A percentile compares a stretch with the other conserved stretches of the same genome.
These are phyloP conservation scores for Tanypteryx hageni DNA, from an alignment of 2,888 invertebrate species.

Conservation along the genomic window DNA sequence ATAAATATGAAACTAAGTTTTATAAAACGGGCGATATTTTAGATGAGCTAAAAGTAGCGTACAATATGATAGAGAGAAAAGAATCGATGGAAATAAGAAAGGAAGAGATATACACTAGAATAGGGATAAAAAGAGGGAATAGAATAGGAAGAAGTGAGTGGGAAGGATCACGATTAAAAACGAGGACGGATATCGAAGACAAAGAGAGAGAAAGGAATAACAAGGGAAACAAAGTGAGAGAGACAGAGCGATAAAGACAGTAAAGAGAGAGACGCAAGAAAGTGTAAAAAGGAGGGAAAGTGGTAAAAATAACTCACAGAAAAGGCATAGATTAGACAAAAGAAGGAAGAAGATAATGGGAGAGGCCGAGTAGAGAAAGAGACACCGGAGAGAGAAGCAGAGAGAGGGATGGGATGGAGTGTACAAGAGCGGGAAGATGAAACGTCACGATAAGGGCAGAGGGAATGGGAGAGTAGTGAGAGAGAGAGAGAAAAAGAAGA, in stretches of 20 bases:
- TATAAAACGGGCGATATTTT: too few species aligned
- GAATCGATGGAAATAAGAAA: too few species aligned
- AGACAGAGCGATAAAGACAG: not conserved
- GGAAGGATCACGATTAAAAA: not conserved
- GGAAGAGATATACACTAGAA: not conserved
- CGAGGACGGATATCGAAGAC: not conserved
- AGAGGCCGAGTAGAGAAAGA: not conserved
- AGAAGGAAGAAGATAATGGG: too few species aligned
- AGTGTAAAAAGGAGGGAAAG: not conserved
- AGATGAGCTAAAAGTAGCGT: too few species aligned
- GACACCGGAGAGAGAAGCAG: not conserved
- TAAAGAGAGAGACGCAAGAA: not conserved
- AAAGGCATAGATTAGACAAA: too few species aligned
- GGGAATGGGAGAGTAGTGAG: not conserved
- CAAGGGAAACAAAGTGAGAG: not conserved
- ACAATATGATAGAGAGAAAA: too few species aligned
- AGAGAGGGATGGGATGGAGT: not conserved
- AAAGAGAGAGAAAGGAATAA: not conserved
- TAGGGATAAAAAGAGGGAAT: not conserved
- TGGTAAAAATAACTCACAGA: not conserved
- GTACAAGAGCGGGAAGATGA: constrained; percentile 23
- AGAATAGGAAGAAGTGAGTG: not conserved
- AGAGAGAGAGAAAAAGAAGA: not conserved
- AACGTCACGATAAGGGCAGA: constrained; percentile 15
- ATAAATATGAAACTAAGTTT: too few species aligned